These are phyloP conservation scores for Glyphotaelius pellucidus DNA, from an alignment of 2,888 invertebrate species.

Conservation along the genomic window DNA sequence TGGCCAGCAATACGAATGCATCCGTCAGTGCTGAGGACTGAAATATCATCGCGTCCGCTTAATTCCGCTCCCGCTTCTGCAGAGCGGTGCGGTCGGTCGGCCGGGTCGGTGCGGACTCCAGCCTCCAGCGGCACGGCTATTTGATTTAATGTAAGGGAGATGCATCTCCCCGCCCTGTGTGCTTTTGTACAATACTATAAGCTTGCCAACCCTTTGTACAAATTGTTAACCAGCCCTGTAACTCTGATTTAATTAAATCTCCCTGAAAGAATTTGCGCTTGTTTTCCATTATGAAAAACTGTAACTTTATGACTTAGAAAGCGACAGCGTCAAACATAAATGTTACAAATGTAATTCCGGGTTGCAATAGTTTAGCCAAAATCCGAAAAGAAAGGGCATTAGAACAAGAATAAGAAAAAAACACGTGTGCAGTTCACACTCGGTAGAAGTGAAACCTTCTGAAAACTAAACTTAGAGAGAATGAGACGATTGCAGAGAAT, in stretches of 20 bases:
- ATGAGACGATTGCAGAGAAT: too few species aligned
- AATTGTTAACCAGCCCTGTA: not conserved
- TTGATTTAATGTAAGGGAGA: not conserved
- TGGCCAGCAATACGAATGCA: not conserved
- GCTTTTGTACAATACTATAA: not conserved
- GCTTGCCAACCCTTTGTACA: not conserved
- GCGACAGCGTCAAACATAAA: too few species aligned
- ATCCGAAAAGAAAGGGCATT: not conserved
- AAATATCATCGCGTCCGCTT: constrained; percentile 10
- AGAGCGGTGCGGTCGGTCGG: not conserved
- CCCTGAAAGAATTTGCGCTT: not conserved
- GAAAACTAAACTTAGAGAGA: too few species aligned
- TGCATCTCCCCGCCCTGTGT: not conserved
- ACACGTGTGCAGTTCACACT: too few species aligned
- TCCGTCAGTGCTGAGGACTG: constrained; percentile 31
- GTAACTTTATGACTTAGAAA: too few species aligned
- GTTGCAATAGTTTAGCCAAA: too few species aligned
- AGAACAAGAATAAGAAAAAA: not conserved
- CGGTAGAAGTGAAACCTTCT: too few species aligned
- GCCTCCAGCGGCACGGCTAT: constrained; percentile 6
- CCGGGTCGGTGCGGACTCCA: not conserved
- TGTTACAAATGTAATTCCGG: too few species aligned
- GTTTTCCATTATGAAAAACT: not conserved
- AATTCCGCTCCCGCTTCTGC: not conserved
- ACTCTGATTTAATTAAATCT: not conserved